Base-by-base conservation (phyloP, 2,113 vertebrate genomes). In the Xerus inauris region DNA sequence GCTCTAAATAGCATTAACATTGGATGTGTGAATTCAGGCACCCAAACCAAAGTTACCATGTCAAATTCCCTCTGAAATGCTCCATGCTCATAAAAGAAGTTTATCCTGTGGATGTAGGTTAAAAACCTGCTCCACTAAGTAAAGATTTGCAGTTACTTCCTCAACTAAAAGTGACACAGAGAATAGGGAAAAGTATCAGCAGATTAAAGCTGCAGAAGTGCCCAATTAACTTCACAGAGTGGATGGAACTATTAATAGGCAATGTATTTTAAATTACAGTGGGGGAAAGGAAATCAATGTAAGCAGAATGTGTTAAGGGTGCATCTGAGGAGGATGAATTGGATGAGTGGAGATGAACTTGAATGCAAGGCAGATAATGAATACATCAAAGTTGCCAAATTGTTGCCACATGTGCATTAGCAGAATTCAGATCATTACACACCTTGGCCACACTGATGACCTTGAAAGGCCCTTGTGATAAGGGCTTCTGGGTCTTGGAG, bases 371-470 rank as follows among this genome's bases (percentile, higher is more conserved):
- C 57, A 88, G 64, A 77, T 81, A 87, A 95, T 40, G 51, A 91
- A 91, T 69, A 71, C 92, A 81, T 59, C 89, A 2, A 76, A 64
- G 57, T 82, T 96, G 92, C 89, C 22, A 47, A 93, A 91, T 54
- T 28, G 62, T 64, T 14, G 62, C 71, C 51, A n/a, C 3, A 6
- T 1, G 32, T 2, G 57, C 81, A 24, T 79, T 51, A 79, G 49
- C 87, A 86, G 65, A 94, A 65, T 65, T 47, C 76, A 38, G 79
- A 67, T 38, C 9, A 6, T 30, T 82, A 92, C 93, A 45, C 42
- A 98, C 98, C 97, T 98, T 89, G 24, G 87, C 80, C 81, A 97
- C 96, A 72, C 8, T 84, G 75, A 98, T 89, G 94, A 89, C 97
- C 90, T 97, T 98, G 96, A 98, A 98, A 30, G 98, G 95, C 28